Conservation (phyloP, 2,888 invertebrate species). For the Perdita meconis region DNA sequence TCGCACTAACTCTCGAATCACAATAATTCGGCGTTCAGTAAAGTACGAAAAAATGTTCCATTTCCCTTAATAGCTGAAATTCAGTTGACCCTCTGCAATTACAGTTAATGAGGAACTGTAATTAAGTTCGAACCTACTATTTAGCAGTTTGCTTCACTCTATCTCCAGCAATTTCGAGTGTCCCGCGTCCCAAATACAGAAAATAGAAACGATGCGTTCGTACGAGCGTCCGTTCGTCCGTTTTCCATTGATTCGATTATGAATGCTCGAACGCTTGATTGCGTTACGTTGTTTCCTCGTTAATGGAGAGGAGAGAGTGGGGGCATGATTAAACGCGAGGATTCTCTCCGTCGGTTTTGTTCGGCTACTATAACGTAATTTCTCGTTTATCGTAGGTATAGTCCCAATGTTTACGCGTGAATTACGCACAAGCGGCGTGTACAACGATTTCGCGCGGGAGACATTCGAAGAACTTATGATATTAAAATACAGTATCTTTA, state of each 20-base stretch:
- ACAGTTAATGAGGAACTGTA: no score
- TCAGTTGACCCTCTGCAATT: no score
- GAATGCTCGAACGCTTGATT: neutral
- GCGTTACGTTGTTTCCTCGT: neutral
- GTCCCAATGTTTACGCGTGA: neutral
- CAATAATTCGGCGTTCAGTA: no score
- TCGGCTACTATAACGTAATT: neutral
- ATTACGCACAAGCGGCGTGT: neutral
- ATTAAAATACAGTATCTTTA: no score
- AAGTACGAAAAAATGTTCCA: no score
- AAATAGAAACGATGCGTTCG: neutral
- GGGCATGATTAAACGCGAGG: neutral
- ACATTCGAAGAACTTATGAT: neutral
- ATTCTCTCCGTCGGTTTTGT: neutral
- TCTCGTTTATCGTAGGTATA: neutral
- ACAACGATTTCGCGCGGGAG: neutral
- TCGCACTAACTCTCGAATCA: no score
- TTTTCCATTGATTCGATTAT: conserved; percentile 18
- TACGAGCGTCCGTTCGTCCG: conserved; percentile 6
- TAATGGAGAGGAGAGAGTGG: neutral
- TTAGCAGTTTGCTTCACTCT: no score
- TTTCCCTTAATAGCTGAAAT: no score
- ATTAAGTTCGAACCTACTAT: no score
- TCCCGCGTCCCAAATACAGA: neutral
- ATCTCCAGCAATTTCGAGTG: neutral